Conservation (phyloP, 2,888 invertebrate genomes). For the Eumerus sabulonum region DNA sequence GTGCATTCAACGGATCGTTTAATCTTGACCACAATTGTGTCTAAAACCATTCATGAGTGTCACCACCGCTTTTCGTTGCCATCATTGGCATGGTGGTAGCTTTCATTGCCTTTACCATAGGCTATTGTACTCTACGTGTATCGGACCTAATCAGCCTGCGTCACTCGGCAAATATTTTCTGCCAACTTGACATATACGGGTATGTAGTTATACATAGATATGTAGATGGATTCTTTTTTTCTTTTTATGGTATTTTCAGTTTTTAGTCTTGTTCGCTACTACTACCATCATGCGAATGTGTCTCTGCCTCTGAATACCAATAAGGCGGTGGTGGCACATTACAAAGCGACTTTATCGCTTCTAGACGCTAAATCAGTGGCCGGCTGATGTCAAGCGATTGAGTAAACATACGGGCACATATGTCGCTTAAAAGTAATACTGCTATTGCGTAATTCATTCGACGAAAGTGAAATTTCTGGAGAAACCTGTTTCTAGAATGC, state of each 20-base stretch:
- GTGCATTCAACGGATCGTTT: slow-evolving; percentile 51
- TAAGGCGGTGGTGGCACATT: slow-evolving; percentile 45
- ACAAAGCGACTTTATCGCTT: slow-evolving; percentile 42
- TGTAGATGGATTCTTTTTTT: slow-evolving; percentile 40
- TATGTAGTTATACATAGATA: slow-evolving; percentile 18
- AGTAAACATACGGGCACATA: slow-evolving; percentile 7
- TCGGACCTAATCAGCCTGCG: slow-evolving; percentile 22
- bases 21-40: slow-evolving; percentile 63
- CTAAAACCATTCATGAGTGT: slow-evolving; percentile 57
- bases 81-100: slow-evolving; percentile 18
- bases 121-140: slow-evolving; percentile 11
- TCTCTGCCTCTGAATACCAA: slow-evolving; percentile 58
- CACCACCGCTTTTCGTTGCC: slow-evolving; percentile 40
- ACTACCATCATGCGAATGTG: slow-evolving; percentile 54
- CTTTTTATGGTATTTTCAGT: slow-evolving; percentile 33
- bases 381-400: slow-evolving; percentile 3
- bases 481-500: slow-evolving; percentile 7
- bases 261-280: slow-evolving; percentile 3
- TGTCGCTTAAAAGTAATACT: slow-evolving; percentile 23
- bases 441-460: slow-evolving; percentile 19
- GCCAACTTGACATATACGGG: slow-evolving; percentile 40
- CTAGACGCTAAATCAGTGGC: slow-evolving; percentile 29
- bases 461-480: slow-evolving; percentile 31
- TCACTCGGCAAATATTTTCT: slow-evolving; percentile 34
- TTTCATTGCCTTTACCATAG: slow-evolving; percentile 21